Evolutionary conservation across 2,888 invertebrate species (phyloP), one percentile per base, ranked within the genome.

Genomic region (Serrognathus titanus): DNA sequence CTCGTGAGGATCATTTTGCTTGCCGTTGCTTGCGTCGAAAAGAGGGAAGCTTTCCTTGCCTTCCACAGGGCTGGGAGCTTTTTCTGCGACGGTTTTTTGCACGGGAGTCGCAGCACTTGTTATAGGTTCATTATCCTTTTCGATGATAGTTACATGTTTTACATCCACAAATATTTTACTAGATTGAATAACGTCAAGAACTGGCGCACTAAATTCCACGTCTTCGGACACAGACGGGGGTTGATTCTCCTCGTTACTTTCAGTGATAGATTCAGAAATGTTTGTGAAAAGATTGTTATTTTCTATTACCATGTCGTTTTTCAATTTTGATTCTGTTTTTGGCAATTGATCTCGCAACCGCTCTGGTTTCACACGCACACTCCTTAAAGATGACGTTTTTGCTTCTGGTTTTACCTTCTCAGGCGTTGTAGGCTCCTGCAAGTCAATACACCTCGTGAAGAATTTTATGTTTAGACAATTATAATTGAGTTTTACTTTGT

Each of bases 361-460:
- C 61, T 83, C 83, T 0, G 86, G 82, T 71, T 88, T 88, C 1
- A 88, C 87, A 7, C 88, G 77, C 35, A 88, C 85, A 39, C 85
- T 86, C 40, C 88, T 81, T 48, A 84, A 67, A 3, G 82, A 82
- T 10, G 83, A 82, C 1, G 78, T 76, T 65, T 82, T 82, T 16
- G 75, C 72, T 64, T 80, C 77, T 11, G 71, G 59, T 66, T 78
- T 76, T 35, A 70, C 68, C 66, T 77, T 78, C 37, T 77, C 77
- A 37, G 69, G 69, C 40, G 71, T 68, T 35, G 69, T 71, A 58
- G 74, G 71, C 57, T 76, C 71, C 78, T 78, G 69, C 13, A 71
- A 68, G 11, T 51, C 24, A 31, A 31, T 31, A 31, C 24, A 31
- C 7, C 24, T 6, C 24, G 6, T 31, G 24, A 31, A 31, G 24